A percentile compares a stretch with the other conserved stretches of the same genome.
Evolutionary conservation across 2,888 invertebrate species (phyloP).

Genomic region (Xiphydria camelus): DNA sequence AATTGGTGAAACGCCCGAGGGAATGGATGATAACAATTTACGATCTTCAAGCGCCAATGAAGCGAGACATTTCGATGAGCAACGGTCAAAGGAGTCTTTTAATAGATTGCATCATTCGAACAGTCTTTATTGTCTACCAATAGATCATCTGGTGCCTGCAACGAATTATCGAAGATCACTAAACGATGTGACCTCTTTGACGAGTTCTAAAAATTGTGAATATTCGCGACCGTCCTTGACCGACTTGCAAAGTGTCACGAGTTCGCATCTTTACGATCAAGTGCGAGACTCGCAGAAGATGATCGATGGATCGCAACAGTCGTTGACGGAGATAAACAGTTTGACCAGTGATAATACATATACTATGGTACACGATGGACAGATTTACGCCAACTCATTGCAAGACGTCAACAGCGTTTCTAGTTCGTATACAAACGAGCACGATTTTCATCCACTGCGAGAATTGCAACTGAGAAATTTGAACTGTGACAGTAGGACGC

Average conservation of each 20-base stretch:
- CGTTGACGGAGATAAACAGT: slow-evolving; percentile 33
- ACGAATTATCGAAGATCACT: slow-evolving; percentile 44
- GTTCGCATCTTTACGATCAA: slow-evolving; percentile 33
- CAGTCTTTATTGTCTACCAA: slow-evolving; percentile 43
- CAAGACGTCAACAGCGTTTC: slow-evolving; percentile 27
- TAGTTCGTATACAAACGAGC: slow-evolving; percentile 22
- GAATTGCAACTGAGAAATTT: slow-evolving; percentile 21
- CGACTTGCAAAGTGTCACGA: slow-evolving; percentile 34
- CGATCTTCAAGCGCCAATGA: slow-evolving; percentile 31
- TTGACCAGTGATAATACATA: slow-evolving; percentile 33
- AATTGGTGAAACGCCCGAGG: slow-evolving; percentile 33
- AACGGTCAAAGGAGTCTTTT: slow-evolving; percentile 19
- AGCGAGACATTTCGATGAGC: slow-evolving; percentile 23
- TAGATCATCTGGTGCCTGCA: slow-evolving; percentile 27
- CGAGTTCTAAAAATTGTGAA: slow-evolving; percentile 40
- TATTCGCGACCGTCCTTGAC: slow-evolving; percentile 39
- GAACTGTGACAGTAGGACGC: slow-evolving; percentile 7
- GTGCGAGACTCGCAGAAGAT: slow-evolving; percentile 32
- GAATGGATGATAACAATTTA: slow-evolving; percentile 20
- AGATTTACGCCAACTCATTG: slow-evolving; percentile 15
- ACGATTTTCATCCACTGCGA: slow-evolving; percentile 21
- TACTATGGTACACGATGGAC: slow-evolving; percentile 9
- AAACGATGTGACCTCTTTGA: slow-evolving; percentile 43
- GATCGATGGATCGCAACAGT: slow-evolving; percentile 29
- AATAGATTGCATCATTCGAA: slow-evolving; percentile 41